phyloP scores from a whole-genome alignment of 1,140 invertebrate species.

The Pomacea maculata region DNA sequence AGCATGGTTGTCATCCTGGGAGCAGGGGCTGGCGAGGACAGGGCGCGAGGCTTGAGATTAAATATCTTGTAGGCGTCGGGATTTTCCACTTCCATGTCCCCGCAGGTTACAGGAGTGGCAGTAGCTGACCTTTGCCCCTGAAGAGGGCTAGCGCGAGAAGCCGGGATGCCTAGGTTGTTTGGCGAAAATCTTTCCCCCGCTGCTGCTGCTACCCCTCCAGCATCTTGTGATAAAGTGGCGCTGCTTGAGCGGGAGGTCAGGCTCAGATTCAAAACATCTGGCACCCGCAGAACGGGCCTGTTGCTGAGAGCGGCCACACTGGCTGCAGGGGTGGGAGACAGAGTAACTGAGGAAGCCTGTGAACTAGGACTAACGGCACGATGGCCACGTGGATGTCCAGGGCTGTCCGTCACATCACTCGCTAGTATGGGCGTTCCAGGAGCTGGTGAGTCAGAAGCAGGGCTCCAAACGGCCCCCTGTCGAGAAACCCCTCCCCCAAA shows the following conservation, averaged over 20 bases:
- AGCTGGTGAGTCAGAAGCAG: not conserved
- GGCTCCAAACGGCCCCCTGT: not conserved
- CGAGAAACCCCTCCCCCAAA: not conserved
- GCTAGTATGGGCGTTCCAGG: not conserved
- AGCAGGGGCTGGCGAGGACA: slow-evolving; percentile 12
- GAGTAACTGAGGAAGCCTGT: not conserved
- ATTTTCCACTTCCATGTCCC: slow-evolving; percentile 27
- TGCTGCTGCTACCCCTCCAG: slow-evolving; percentile 1
- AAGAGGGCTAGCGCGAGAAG: not conserved
- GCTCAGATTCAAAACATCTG: slow-evolving; percentile 24
- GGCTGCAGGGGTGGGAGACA: not conserved
- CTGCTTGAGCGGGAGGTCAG: not conserved
- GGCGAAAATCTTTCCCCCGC: not conserved
- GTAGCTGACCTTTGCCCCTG: too few relatives aligned
- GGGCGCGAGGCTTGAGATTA: slow-evolving; percentile 38
- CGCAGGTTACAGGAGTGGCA: not conserved
- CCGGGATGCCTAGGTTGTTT: not conserved
- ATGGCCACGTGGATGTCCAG: not conserved
- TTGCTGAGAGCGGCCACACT: slow-evolving; percentile 1
- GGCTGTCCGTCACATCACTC: not conserved
- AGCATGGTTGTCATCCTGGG: not conserved
- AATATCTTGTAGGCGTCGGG: slow-evolving; percentile 47
- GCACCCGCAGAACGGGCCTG: slow-evolving; percentile 43
- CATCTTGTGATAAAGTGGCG: not conserved
- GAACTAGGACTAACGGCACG: not conserved